Evolutionary conservation across 2,113 vertebrate genomes (phyloP).

Genomic region (Murina feae): DNA sequence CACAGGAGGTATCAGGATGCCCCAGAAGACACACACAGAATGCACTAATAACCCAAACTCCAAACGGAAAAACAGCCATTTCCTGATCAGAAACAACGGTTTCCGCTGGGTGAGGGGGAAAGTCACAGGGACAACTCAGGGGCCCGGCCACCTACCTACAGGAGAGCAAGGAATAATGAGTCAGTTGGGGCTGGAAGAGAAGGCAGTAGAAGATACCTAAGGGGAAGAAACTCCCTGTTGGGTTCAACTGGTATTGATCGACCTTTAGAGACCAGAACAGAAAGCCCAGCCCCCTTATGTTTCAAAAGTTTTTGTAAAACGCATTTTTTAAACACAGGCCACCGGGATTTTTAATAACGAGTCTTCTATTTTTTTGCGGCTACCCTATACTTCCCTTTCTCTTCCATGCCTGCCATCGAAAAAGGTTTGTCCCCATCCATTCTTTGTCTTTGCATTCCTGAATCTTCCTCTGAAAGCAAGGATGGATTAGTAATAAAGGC

Average conservation of each 20-base stretch:
- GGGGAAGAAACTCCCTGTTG: background rate
- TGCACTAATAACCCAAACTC: background rate
- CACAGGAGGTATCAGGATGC: rapidly evolving
- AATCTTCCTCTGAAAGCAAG: background rate
- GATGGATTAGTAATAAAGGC: background rate
- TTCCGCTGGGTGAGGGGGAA: background rate
- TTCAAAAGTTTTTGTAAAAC: slow-evolving; percentile 41
- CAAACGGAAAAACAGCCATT: background rate
- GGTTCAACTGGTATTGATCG: background rate
- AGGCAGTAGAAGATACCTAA: background rate
- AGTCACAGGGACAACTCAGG: background rate
- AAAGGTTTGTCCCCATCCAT: background rate
- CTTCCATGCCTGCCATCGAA: background rate
- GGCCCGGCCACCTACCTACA: background rate
- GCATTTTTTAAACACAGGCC: background rate
- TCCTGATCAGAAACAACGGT: background rate
- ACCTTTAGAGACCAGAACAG: background rate
- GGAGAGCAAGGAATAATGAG: background rate
- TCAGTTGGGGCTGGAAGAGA: background rate
- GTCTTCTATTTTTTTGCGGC: background rate
- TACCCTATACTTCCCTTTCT: background rate
- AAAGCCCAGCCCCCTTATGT: background rate
- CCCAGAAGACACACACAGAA: background rate
- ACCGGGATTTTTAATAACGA: background rate
- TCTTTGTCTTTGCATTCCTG: background rate